phyloP scores from a whole-genome alignment of 2,113 vertebrate genomes.

The Cyanoderma ruficeps region DNA sequence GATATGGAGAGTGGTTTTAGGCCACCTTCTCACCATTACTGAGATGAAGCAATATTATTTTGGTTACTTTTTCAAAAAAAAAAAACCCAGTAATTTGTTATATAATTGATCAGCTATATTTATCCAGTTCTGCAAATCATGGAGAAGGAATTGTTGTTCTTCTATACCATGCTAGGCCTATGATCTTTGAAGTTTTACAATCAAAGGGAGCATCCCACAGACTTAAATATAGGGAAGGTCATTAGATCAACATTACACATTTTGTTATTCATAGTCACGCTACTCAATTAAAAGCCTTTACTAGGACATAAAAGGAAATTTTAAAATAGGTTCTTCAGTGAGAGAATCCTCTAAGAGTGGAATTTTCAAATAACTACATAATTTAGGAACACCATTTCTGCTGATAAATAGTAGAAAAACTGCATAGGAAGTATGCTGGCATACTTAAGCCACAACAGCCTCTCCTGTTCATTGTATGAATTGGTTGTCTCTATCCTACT shows the following conservation, averaged over 20 bases:
- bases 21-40: background rate
- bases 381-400: background rate
- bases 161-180: background rate
- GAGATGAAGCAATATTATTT: background rate
- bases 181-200: background rate
- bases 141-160: background rate
- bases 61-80: background rate
- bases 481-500: background rate
- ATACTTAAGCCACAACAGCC: background rate
- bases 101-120: background rate
- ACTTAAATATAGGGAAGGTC: background rate
- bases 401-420: background rate
- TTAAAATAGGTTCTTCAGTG: background rate
- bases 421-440: background rate
- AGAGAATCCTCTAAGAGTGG: background rate
- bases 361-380: background rate
- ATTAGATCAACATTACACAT: background rate
- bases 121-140: background rate
- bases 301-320: background rate
- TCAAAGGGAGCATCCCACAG: background rate
- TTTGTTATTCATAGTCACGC: background rate
- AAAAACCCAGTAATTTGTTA: background rate
- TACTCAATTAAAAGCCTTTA: background rate
- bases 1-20: background rate
- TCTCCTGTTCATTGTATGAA: background rate